phyloP scores from a whole-genome alignment of 2,797 vertebrate genomes.

The Telmatherina bonti region DNA sequence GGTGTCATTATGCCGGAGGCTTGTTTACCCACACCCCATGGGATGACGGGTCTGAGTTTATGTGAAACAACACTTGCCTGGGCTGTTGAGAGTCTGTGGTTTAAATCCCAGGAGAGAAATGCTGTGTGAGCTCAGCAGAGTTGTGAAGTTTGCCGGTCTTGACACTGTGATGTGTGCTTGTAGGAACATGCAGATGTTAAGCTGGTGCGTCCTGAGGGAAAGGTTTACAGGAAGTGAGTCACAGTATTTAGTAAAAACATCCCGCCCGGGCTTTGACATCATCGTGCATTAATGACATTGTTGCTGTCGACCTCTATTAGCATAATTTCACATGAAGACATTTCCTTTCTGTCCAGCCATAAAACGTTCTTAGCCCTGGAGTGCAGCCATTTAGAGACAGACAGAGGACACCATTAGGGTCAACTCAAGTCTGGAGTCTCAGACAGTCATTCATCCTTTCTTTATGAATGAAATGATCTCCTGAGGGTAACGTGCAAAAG shows the following conservation, averaged over 20 bases:
- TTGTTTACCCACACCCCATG: slow-evolving; percentile 62
- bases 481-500: slow-evolving; percentile 2
- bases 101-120: slow-evolving; percentile 49
- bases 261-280: slow-evolving; percentile 39
- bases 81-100: slow-evolving; percentile 46
- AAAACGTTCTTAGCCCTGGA: slow-evolving; percentile 42
- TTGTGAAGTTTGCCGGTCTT: slow-evolving; percentile 49
- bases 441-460: slow-evolving; percentile 21
- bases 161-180: slow-evolving; percentile 28
- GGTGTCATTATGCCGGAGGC: slow-evolving; percentile 53
- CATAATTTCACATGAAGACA: slow-evolving; percentile 38
- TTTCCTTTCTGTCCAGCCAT: slow-evolving; percentile 34
- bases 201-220: slow-evolving; percentile 34
- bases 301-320: slow-evolving; percentile 37
- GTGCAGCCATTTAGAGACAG: slow-evolving; percentile 29
- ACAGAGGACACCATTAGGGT: slow-evolving; percentile 29
- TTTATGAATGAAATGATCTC: slow-evolving; percentile 4
- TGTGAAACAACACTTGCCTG: slow-evolving; percentile 46
- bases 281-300: slow-evolving; percentile 51
- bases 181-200: slow-evolving; percentile 29
- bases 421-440: slow-evolving; percentile 39
- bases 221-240: slow-evolving; percentile 38
- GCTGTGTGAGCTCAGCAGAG: slow-evolving; percentile 35
- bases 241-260: slow-evolving; percentile 24
- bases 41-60: slow-evolving; percentile 23